Evolutionary conservation across 2,888 invertebrate species (phyloP).

Genomic region (Rhogogaster chlorosoma): DNA sequence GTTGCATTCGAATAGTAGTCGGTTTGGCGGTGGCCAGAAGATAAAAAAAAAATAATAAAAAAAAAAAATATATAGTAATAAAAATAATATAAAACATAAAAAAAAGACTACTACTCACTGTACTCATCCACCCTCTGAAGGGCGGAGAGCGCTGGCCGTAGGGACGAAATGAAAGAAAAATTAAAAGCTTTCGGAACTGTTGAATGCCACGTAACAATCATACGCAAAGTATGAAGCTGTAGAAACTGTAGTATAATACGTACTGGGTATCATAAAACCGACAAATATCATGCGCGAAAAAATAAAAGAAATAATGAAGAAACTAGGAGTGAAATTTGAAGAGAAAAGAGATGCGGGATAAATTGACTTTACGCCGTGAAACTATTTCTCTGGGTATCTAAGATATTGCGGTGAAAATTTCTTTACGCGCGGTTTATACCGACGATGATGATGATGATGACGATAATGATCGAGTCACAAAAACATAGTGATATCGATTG

Average conservation of each 20-base stretch:
- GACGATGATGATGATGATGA: too few relatives aligned
- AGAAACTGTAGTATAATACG: not conserved
- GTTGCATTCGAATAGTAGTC: slow-evolving; percentile 38
- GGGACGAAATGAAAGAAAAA: not conserved
- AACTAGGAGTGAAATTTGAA: not conserved
- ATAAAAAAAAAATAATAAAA: not conserved
- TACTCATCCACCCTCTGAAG: too few relatives aligned
- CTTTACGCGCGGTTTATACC: too few relatives aligned
- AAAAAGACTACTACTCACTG: too few relatives aligned
- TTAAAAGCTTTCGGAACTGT: slow-evolving; percentile 16
- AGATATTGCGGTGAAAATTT: not conserved
- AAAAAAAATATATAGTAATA: not conserved
- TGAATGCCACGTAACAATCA: slow-evolving; percentile 6
- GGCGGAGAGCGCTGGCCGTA: not conserved
- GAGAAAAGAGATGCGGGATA: not conserved
- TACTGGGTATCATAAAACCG: not conserved
- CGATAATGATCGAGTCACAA: too few relatives aligned
- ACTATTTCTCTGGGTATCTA: too few relatives aligned
- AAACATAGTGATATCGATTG: too few relatives aligned
- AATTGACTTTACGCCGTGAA: not conserved
- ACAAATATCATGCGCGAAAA: not conserved
- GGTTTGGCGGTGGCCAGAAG: slow-evolving; percentile 11
- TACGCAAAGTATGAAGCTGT: not conserved
- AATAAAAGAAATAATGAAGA: too few relatives aligned
- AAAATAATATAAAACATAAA: not conserved